Evolutionary conservation across 1,140 invertebrate genomes (phyloP), one percentile per base, ranked within the genome.

Genomic region (Lepidurus arcticus): DNA sequence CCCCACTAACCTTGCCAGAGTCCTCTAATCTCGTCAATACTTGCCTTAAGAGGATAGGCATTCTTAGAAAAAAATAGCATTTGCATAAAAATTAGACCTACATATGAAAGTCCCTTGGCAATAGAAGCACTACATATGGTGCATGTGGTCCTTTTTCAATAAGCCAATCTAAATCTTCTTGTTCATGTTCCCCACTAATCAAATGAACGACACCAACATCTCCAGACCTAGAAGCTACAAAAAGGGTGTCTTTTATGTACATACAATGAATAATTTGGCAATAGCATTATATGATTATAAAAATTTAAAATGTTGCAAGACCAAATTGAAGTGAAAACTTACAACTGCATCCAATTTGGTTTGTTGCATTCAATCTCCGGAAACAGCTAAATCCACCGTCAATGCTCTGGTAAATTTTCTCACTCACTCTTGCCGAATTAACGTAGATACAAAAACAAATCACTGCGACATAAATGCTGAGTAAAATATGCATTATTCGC

Each of bases 151-250:
- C 78, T 43, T 26, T 44, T 16, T 78, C 78, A 10, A 78, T 73
- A 47, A 78, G 78, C 78, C 78, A 78, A 34, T 78, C 73, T 24
- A 45, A 42, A 42, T 78, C 78, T 21, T 44, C 42, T 47, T 75
- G 44, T n/a, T 4, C 44, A 21, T 21, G 42, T 13, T 65, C 53
- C 13, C 53, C 53, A 65, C 53, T 65, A 21, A 78, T 13, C 43
- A 44, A 78, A 47, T 78, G 78, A 43, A 78, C 78, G 21, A 78
- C 78, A n/a, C 78, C 78, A 10, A 78, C 78, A 74, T 78, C 53
- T 78, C 78, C 78, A 11, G 78, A 78, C 34, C 44, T 73, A 42
- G 78, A 21, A 16, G 78, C 78, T 78, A 44, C 13, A 26, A 34
- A 75, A 16, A 24, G 13, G 1, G 42, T 42, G 44, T 26, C 44